Conservation (phyloP, 2,113 vertebrate species). For the Ceyx cyanopectus region DNA sequence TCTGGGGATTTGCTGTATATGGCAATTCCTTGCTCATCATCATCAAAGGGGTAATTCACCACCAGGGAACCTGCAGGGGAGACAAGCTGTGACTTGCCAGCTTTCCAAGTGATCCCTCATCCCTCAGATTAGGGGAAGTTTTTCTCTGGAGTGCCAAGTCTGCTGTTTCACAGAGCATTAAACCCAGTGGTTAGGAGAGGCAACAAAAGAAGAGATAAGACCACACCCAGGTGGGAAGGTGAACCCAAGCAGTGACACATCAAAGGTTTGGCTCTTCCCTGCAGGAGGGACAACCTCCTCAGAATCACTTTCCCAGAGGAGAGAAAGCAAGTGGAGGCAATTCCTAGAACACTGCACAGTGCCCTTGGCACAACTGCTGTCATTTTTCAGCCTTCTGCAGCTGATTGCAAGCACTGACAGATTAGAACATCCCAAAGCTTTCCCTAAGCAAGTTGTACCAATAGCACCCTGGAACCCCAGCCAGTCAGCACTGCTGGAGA, state of each 20-base stretch:
- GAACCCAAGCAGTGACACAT: background rate
- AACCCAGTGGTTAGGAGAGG: background rate
- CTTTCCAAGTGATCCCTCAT: background rate
- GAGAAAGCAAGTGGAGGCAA: background rate
- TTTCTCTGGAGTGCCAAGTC: background rate
- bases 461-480: background rate
- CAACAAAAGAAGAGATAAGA: background rate
- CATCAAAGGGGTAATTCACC: constrained; percentile 97
- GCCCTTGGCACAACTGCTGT: background rate
- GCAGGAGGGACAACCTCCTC: background rate
- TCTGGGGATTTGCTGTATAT: constrained; percentile 91
- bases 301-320: background rate
- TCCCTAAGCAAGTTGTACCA: background rate
- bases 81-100: background rate
- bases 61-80: constrained; percentile 89
- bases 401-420: background rate
- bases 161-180: background rate
- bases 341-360: background rate
- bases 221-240: background rate
- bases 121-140: background rate
- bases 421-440: background rate
- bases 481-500: background rate
- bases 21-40: constrained; percentile 80
- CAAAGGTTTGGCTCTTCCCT: background rate
- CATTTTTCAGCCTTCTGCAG: background rate